Base-by-base conservation (phyloP, 2,888 invertebrate species). In the Autographa gamma region DNA sequence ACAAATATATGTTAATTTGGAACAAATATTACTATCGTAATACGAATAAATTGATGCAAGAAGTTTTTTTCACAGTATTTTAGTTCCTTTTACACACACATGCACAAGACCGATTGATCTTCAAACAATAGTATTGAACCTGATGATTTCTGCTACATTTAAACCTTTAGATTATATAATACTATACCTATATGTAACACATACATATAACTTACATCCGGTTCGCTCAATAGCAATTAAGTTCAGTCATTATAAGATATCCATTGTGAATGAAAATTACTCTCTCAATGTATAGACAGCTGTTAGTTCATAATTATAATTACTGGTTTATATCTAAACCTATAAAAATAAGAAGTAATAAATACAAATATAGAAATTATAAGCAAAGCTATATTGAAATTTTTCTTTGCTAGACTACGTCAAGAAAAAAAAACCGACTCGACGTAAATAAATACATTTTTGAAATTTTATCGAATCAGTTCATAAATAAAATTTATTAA, bases 201-300 rank as follows among this genome's bases (percentile, higher is more conserved):
- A 25, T 25, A 25, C 25, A 25, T 25, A 25, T 25, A 25, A 3
- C 19, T 2, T 19, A 58, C 32, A 77, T 77, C 77, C 80, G 72
- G 77, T 25, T 76, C 62, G 43, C 60, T 66, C 25, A 19, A 19
- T n/a, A n/a, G 52, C 60, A 76, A 76, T 76, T 75, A 75, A 11
- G 7, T 54, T 52, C 41, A 48, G 43, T 63, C 48, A 75, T 77
- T 67, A 67, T 67, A 34, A 11, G 32, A 8, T 19, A 13, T 63
- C 31, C 18, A 75, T 67, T 66, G 79, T 78, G 31, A 70, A 60
- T 63, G 43, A 78, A 62, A 66, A 60, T 77, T 60, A 41, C 9
- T 60, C 19, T 59, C 14, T 63, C n/a, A 31, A 32, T 68, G 31
- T 38, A 54, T 16, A 38, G 11, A 38, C 11, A 25, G 18, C 48